Conservation (phyloP, 2,113 vertebrate genomes). For the Silurus asotus region DNA sequence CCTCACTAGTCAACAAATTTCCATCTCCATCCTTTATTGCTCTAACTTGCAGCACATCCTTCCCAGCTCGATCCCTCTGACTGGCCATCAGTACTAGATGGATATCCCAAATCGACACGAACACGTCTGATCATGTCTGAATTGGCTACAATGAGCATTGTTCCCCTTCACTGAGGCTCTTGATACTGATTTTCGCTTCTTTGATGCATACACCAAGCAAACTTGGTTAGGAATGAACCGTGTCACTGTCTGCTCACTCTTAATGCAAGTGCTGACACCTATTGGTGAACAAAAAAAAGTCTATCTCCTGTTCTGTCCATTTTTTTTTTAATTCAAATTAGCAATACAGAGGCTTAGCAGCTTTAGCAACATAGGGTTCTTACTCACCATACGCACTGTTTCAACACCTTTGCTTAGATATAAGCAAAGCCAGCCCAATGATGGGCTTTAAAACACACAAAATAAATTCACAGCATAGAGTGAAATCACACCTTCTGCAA, state of each 20-base stretch:
- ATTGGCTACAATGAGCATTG: neutral
- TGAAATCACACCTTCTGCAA: slow-evolving; percentile 16
- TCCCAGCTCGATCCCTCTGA: no score
- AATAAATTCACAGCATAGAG: slow-evolving; percentile 27
- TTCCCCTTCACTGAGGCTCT: neutral
- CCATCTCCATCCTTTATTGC: no score
- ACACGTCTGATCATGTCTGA: neutral
- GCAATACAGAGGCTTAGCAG: neutral
- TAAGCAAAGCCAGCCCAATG: neutral
- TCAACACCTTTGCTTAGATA: slow-evolving; percentile 16
- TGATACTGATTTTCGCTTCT: slow-evolving; percentile 18
- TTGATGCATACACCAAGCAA: neutral
- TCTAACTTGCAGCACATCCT: no score
- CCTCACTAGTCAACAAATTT: no score
- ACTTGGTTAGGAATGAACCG: neutral
- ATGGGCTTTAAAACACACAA: neutral
- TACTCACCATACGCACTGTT: neutral
- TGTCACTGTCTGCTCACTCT: neutral
- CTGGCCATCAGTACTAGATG: neutral
- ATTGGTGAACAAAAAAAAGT: slow-evolving; percentile 50
- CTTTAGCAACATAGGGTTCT: neutral
- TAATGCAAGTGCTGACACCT: slow-evolving; percentile 69
- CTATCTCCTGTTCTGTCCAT: neutral
- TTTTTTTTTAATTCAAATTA: slow-evolving; percentile 11
- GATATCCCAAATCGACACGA: neutral